Conservation (phyloP, 2,888 invertebrate species). For the Hypomecis punctinalis region DNA sequence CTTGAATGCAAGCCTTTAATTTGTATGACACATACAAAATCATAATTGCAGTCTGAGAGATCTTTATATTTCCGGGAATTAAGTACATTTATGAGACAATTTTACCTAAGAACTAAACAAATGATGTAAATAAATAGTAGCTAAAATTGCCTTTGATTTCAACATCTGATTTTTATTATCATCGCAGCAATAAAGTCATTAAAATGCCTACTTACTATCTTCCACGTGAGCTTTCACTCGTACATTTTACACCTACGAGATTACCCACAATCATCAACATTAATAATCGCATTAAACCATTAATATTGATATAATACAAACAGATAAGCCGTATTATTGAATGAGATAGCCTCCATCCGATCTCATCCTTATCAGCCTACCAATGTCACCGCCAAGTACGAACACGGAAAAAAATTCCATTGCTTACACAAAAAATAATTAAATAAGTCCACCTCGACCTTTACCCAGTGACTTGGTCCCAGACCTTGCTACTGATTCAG, state of each 20-base stretch:
- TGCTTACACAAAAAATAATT: conserved; percentile 48
- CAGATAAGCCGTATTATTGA: conserved; percentile 30
- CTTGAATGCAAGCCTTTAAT: conserved; percentile 29
- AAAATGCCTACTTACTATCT: conserved; percentile 1
- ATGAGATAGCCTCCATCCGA: conserved; percentile 29
- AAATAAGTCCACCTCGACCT: conserved; percentile 66
- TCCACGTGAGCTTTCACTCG: neutral
- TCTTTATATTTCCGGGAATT: conserved; percentile 29
- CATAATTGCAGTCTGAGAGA: conserved; percentile 3
- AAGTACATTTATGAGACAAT: conserved; percentile 1
- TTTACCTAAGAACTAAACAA: neutral
- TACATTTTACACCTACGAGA: neutral
- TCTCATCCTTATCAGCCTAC: conserved; percentile 8
- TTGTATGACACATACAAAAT: conserved; percentile 24
- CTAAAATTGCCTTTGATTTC: neutral
- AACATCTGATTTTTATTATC: neutral
- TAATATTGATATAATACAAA: conserved; percentile 9
- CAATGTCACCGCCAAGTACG: conserved; percentile 43
- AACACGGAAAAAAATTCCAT: conserved; percentile 50
- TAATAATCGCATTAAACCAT: conserved; percentile 13
- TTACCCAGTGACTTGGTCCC: conserved; percentile 69
- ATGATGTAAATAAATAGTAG: neutral
- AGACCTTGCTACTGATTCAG: conserved; percentile 68
- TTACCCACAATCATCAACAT: conserved; percentile 5
- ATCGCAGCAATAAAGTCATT: neutral